A percentile compares a stretch with the other conserved stretches of the same genome.
These are phyloP conservation scores for Acestrorhynchus altus DNA, from an alignment of 2,797 vertebrate genomes.

Conservation along the genomic window DNA sequence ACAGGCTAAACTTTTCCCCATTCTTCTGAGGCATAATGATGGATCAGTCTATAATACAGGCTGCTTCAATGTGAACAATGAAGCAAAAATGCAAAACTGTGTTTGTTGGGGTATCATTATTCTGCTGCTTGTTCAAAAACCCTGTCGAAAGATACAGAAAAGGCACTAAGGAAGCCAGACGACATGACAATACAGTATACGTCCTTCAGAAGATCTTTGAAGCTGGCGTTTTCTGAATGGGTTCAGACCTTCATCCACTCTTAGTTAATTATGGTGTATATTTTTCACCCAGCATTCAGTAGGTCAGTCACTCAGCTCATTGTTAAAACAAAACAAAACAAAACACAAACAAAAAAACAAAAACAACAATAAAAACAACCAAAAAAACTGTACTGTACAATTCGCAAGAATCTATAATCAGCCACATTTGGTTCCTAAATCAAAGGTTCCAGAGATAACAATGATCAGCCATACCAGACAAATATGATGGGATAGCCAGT, in stretches of 20 bases:
- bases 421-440: conserved; percentile 29
- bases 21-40: conserved; percentile 38
- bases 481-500: conserved; percentile 65
- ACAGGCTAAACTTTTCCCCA: conserved; percentile 53
- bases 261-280: conserved; percentile 24
- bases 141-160: conserved; percentile 78
- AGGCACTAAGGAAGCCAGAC: conserved; percentile 84
- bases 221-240: conserved; percentile 70
- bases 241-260: conserved; percentile 46
- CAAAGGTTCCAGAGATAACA: conserved; percentile 58
- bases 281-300: conserved; percentile 23
- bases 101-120: conserved; percentile 30
- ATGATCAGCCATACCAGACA: conserved; percentile 76
- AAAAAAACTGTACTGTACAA: too few relatives aligned
- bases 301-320: conserved; percentile 21
- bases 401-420: conserved; percentile 12
- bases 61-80: conserved; percentile 43
- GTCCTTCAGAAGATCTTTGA: conserved; percentile 64
- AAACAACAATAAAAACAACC: too few relatives aligned
- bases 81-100: conserved; percentile 3
- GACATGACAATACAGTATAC: conserved; percentile 60
- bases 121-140: conserved; percentile 65
- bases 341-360: conserved; percentile 22
- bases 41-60: conserved; percentile 42
- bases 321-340: not conserved